Evolutionary conservation across 1,140 invertebrate species (phyloP), one percentile per base, ranked within the genome.

Genomic region (Drosophila nigromelanica): DNA sequence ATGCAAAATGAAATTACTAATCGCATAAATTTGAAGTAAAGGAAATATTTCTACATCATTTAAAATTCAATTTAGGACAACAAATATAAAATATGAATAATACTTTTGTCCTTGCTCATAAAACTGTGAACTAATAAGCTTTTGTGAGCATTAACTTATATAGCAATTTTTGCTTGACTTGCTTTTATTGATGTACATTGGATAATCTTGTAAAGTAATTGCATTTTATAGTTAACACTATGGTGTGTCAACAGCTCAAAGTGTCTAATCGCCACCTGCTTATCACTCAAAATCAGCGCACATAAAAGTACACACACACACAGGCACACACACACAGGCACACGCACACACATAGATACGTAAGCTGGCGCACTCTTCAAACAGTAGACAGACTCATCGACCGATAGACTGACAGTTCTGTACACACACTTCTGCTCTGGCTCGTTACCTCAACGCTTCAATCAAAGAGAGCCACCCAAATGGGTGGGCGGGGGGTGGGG

Each of bases 211-310:
- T 70, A 70, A 63, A 63, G 59, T 55, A 70, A 70, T 70, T 62
- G 67, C 59, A 70, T 70, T 63, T 70, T 40, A 63, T 63, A 63
- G 67, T 70, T 63, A 55, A 55, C 33, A 30, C 37, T 54, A 27
- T 35, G 62, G 33, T 12, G 30, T 66, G 51, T 56, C 33, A 35
- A 40, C 66, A 61, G 48, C 55, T 27, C 37, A 43, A 62, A 47
- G 67, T 45, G 59, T 61, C 58, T 58, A 60, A 58, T 52, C 64
- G 37, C 55, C 64, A 60, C 47, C 56, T 59, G 58, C 39, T 54
- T 69, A 61, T 62, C 58, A 69, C 64, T 69, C 66, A 70, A 62
- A 70, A 70, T 63, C 67, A 63, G 47, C 39, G 56, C 58, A 54
- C 50, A 61, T 47, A 45, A 35, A 37, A 45, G 39, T 18, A 69